phyloP scores from a whole-genome alignment of 2,888 invertebrate genomes.

The Erebia palarica region DNA sequence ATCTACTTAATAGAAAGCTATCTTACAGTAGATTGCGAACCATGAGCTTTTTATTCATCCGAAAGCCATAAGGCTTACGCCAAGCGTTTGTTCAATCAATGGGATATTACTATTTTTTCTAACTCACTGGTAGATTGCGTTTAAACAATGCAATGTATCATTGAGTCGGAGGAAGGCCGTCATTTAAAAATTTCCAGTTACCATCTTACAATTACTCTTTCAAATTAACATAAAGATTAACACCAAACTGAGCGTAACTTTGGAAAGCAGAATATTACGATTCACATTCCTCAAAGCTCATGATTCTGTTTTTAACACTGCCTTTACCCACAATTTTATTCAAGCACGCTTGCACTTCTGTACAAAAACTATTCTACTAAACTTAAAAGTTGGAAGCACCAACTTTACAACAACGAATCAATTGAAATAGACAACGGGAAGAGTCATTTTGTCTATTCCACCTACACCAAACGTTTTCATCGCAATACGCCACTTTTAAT shows the following conservation, averaged over 20 bases:
- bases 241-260: not conserved
- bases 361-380: slow-evolving; percentile 20
- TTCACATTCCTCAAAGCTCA: slow-evolving; percentile 5
- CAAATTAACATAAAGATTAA: not conserved
- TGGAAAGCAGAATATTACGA: not conserved
- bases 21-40: not conserved
- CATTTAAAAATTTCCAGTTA: too few relatives aligned
- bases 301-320: slow-evolving; percentile 2
- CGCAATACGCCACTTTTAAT: not conserved
- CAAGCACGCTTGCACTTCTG: slow-evolving; percentile 27
- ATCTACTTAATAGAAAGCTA: not conserved
- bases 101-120: not conserved
- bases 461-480: not conserved
- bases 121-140: not conserved
- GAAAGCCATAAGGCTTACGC: not conserved
- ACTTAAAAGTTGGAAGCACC: slow-evolving; percentile 19
- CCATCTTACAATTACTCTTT: not conserved
- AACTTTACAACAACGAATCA: not conserved
- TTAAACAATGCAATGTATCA: not conserved
- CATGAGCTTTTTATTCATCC: slow-evolving; percentile 9
- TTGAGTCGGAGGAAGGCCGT: not conserved
- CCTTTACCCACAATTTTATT: not conserved
- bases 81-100: not conserved
- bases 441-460: not conserved
- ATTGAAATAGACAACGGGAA: not conserved